Evolutionary conservation across 2,888 invertebrate genomes (phyloP).

Genomic region (Eurytoma californica): DNA sequence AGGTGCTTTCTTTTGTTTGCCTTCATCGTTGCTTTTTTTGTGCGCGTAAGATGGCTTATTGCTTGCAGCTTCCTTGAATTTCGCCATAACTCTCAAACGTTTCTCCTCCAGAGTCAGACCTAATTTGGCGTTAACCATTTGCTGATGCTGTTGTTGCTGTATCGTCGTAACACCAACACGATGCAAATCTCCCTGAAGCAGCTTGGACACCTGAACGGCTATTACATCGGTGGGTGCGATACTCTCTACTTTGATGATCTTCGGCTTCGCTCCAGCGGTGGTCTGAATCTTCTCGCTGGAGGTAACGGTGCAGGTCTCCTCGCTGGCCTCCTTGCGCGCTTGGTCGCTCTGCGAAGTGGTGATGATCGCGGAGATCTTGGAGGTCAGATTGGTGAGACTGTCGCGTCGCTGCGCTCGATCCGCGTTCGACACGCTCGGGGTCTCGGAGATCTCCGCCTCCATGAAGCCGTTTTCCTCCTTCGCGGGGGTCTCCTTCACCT

Average conservation of each 20-base stretch:
- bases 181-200: constrained; percentile 17
- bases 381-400: constrained; percentile 66
- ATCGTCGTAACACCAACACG: constrained; percentile 12
- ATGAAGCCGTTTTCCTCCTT: constrained; percentile 66
- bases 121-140: constrained; percentile 17
- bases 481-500: constrained; percentile 67
- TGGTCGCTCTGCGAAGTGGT: constrained; percentile 8
- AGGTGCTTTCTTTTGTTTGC: constrained; percentile 22
- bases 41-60: not conserved
- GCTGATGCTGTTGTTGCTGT: constrained; percentile 11
- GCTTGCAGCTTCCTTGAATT: constrained; percentile 37
- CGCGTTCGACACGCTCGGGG: constrained; percentile 69
- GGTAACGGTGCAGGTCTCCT: constrained; percentile 11
- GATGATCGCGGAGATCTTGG: constrained; percentile 66
- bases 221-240: constrained; percentile 32
- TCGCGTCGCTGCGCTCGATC: constrained; percentile 67
- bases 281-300: not conserved
- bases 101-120: constrained; percentile 66
- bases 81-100: constrained; percentile 64
- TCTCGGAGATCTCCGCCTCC: constrained; percentile 70
- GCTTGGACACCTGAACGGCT: constrained; percentile 34
- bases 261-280: constrained; percentile 43
- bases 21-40: not conserved
- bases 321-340: not conserved
- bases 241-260: constrained; percentile 57